Percentiles rank a stretch among this genome's conserved stretches.
Conservation (phyloP, 2,113 vertebrate genomes). For the Megalops atlanticus region DNA sequence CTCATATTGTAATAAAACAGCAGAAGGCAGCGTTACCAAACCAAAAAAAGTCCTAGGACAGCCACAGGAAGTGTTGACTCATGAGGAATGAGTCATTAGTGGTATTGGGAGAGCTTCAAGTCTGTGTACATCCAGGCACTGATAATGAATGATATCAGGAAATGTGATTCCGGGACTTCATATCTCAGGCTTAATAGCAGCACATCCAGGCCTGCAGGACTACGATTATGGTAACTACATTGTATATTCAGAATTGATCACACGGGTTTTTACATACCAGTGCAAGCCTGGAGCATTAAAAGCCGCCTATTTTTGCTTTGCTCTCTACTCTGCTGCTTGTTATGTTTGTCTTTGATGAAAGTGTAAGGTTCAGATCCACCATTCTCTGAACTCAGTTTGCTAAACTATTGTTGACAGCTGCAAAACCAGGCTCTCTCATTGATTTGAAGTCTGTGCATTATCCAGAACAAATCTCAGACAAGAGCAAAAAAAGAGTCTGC, state of each 20-base stretch:
- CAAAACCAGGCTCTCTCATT: too few species aligned
- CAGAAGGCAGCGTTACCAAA: too few species aligned
- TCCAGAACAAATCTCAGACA: neutral
- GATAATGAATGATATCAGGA: neutral
- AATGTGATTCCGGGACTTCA: neutral
- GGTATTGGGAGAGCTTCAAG: neutral
- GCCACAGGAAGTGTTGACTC: neutral
- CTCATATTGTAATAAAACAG: too few species aligned
- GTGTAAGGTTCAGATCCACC: neutral
- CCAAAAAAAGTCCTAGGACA: neutral
- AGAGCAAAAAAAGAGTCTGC: neutral
- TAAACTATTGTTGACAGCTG: too few species aligned
- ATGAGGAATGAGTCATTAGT: neutral
- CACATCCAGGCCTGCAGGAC: neutral
- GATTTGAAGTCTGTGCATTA: neutral
- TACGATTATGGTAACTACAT: neutral
- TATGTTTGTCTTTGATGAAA: neutral
- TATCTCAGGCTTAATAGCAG: neutral
- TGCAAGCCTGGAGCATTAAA: too few species aligned
- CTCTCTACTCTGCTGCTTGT: neutral
- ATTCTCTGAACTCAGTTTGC: neutral
- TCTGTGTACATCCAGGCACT: neutral
- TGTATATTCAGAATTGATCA: neutral
- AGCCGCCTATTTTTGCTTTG: neutral
- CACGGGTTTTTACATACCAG: neutral